Evolutionary conservation across 2,113 vertebrate genomes (phyloP).

Genomic region (Sylvicapra grimmia): DNA sequence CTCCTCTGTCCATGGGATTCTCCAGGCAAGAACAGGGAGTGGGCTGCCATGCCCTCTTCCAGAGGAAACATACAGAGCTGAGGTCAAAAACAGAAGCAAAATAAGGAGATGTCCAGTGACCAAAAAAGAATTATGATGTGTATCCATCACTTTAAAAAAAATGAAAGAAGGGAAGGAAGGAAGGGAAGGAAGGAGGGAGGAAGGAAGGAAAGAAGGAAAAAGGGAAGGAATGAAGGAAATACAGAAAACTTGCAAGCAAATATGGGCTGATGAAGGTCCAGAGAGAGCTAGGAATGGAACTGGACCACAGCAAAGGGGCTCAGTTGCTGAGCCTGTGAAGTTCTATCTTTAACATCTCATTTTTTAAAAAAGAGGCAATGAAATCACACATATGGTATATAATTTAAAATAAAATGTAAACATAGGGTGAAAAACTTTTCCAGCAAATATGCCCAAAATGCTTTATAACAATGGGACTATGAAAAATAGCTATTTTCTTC

Average conservation of each 20-base stretch:
- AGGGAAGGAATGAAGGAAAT: too few species aligned
- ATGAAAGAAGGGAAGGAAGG: too few species aligned
- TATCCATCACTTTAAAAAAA: background rate
- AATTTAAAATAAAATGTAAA: slow-evolving; percentile 6
- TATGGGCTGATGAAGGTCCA: background rate
- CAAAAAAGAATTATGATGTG: background rate
- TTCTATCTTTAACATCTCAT: background rate
- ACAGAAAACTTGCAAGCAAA: background rate
- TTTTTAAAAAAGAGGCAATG: background rate
- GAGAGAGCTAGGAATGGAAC: background rate
- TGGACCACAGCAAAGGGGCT: background rate
- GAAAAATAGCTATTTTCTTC: background rate
- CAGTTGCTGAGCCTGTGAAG: background rate
- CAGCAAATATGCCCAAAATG: background rate
- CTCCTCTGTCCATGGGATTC: background rate
- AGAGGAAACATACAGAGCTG: background rate
- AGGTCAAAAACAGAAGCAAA: background rate
- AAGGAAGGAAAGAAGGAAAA: background rate
- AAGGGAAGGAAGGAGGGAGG: background rate
- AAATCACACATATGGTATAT: background rate
- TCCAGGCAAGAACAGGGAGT: background rate
- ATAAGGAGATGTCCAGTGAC: background rate
- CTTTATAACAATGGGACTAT: background rate
- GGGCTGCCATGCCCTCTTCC: background rate
- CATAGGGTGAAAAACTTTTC: background rate